Base-by-base conservation (phyloP, 1,140 invertebrate genomes). In the Bombus fervidus region DNA sequence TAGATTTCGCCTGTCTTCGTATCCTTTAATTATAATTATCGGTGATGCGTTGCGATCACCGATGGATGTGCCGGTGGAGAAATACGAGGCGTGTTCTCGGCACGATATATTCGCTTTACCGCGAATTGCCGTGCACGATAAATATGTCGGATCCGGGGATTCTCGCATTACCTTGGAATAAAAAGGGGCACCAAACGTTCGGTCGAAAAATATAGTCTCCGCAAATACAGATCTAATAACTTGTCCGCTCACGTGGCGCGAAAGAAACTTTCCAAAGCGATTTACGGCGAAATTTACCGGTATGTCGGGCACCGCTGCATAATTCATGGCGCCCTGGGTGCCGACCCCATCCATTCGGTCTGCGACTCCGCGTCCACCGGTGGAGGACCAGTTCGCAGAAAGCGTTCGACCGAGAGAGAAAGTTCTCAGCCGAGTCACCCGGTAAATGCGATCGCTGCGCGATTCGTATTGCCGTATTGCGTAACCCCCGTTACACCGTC, bases 271-370 rank as follows among this genome's bases (percentile, higher is more conserved):
- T 83, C 68, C 87, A 80, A 84, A 81, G 87, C 85, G 85, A 89
- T 83, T 81, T 81, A 84, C 81, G 72, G 71, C 85, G 88, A 90
- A 87, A 89, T 90, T 90, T 89, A 89, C 80, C 80, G 80, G 85
- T 86, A 86, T 82, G 85, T 86, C 85, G 80, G 80, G 85, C 85
- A 83, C 57, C 81, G 74, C 83, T 72, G 86, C 86, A 85, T 90
- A 90, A 90, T 87, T 90, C 88, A 90, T 76, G 75, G 74, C 86
- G 71, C 59, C 41, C 86, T 74, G 78, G 85, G 69, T 77, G 84
- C 85, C 81, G 75, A 68, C 64, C 59, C 86, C 72, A 85, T 83
- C 83, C 80, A 76, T 81, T 86, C 53, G 68, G 62, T 39, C 73
- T 69, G 53, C 87, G 74, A 90, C 77, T 81, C 59, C 25, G 79